Conservation (phyloP, 2,888 invertebrate species). For the Microctonus hyperodae region DNA sequence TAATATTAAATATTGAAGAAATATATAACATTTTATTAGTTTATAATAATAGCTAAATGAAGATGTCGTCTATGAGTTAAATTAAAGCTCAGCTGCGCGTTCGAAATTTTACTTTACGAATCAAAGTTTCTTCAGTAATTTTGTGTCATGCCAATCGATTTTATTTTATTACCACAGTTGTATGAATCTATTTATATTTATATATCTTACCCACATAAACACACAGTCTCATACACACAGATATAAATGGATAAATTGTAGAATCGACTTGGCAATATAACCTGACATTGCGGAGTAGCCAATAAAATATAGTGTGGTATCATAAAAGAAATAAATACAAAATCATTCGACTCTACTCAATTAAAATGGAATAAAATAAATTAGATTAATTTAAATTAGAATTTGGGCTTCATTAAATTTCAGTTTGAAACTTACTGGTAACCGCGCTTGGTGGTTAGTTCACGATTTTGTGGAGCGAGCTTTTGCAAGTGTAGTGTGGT, state of each 20-base stretch:
- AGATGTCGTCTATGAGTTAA: neutral
- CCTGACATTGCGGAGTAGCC: neutral
- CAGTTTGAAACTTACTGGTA: slow-evolving; percentile 34
- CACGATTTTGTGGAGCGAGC: neutral
- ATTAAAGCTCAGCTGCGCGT: neutral
- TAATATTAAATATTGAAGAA: neutral
- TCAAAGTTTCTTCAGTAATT: neutral
- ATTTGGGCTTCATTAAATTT: slow-evolving; percentile 39
- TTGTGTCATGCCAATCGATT: neutral
- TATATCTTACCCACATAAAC: neutral
- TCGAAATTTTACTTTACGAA: neutral
- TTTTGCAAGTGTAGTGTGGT: neutral
- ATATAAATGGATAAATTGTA: neutral
- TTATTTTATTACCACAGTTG: neutral
- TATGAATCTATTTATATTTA: neutral
- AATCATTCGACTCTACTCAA: slow-evolving; percentile 24
- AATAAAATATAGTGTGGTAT: neutral
- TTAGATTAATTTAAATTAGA: slow-evolving; percentile 43
- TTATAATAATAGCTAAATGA: neutral
- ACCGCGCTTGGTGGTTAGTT: slow-evolving; percentile 16
- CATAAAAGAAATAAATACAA: neutral
- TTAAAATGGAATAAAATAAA: slow-evolving; percentile 39
- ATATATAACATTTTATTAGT: neutral
- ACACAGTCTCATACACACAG: no score
- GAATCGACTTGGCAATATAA: neutral